Percentiles rank a stretch among this genome's conserved stretches.
Conservation (phyloP, 2,113 vertebrate species). For the Psittacus erithacus region DNA sequence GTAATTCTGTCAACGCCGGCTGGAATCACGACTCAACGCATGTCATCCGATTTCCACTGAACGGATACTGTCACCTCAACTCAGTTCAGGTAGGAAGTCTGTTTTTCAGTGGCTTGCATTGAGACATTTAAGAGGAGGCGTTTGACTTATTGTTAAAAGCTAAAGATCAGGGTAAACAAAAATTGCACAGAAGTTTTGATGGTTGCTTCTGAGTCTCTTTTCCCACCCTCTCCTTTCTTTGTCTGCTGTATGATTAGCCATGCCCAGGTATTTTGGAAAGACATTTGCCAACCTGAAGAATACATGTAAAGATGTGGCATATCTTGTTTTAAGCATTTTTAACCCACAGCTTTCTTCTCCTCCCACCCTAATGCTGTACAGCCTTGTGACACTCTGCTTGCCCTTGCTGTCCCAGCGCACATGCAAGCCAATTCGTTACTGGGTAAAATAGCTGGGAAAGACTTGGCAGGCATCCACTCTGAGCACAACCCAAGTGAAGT, state of each 20-base stretch:
- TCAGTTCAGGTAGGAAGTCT: slow-evolving; percentile 89
- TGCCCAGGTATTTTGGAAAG: background rate
- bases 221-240: background rate
- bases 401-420: background rate
- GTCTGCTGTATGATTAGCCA: background rate
- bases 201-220: background rate
- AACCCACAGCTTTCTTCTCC: background rate
- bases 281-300: background rate
- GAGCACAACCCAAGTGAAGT: background rate
- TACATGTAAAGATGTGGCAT: background rate
- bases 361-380: background rate
- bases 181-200: background rate
- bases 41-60: slow-evolving; percentile 89
- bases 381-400: background rate
- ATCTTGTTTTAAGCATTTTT: background rate
- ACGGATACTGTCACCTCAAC: slow-evolving; percentile 93
- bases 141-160: background rate
- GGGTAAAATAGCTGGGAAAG: background rate
- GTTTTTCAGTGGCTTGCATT: background rate
- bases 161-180: background rate
- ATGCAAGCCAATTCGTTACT: background rate
- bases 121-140: background rate
- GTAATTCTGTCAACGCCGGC: slow-evolving; percentile 84
- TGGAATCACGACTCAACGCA: slow-evolving; percentile 88
- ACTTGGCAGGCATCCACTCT: background rate